Percentiles rank a stretch among this genome's conserved stretches.
Conservation (phyloP, 2,113 vertebrate species). For the Butorides virescens region DNA sequence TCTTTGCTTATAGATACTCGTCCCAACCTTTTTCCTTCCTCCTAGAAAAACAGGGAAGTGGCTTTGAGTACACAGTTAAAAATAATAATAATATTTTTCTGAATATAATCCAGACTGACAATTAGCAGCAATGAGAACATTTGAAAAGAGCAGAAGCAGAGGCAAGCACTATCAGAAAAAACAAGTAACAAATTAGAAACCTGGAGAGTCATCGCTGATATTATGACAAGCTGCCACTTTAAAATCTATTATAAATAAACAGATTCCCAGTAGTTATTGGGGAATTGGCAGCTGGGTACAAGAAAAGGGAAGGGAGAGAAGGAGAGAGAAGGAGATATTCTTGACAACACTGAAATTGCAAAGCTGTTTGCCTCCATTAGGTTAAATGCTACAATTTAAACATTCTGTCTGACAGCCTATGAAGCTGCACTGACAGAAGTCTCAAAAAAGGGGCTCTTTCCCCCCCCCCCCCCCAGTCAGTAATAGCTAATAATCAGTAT, state of each 20-base stretch:
- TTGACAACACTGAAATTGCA: background rate
- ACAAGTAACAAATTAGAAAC: conserved; percentile 1
- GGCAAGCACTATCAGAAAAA: background rate
- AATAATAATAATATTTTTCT: background rate
- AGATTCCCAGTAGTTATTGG: background rate
- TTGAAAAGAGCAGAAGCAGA: background rate
- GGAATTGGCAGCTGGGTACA: background rate
- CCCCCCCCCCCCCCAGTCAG: background rate
- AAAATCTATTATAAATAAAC: background rate
- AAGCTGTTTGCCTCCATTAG: background rate
- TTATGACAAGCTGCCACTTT: background rate
- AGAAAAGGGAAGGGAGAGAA: background rate
- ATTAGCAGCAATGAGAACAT: background rate
- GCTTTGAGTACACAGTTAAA: background rate
- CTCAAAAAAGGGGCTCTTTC: background rate
- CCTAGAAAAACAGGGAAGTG: background rate
- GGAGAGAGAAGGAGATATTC: background rate
- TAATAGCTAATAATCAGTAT: background rate
- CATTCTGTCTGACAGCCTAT: background rate
- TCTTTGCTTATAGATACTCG: background rate
- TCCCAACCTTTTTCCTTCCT: background rate
- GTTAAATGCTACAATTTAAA: background rate
- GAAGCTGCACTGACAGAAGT: background rate
- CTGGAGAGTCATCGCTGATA: background rate
- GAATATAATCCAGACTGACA: background rate